A percentile compares a stretch with the other conserved stretches of the same genome.
Evolutionary conservation across 2,113 vertebrate species (phyloP).

Genomic region (Daphoenositta chrysoptera): DNA sequence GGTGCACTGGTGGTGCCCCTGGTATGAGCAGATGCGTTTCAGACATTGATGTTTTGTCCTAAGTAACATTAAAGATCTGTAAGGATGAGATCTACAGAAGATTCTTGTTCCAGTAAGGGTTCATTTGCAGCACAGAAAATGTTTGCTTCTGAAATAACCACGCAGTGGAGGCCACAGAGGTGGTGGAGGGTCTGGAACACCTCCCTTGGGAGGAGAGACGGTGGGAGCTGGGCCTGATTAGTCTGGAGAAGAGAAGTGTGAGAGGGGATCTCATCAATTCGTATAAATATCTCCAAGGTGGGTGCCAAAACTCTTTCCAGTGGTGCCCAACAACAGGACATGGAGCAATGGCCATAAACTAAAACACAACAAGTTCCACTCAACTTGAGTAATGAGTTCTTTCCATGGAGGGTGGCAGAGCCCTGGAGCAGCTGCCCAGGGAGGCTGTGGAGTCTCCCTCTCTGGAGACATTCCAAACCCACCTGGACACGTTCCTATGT

Average conservation of each 20-base stretch:
- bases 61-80: not conserved
- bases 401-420: not conserved
- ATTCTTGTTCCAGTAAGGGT: not conserved
- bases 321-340: not conserved
- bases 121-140: not conserved
- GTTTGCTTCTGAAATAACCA: not conserved
- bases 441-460: not conserved
- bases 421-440: not conserved
- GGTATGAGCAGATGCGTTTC: not conserved
- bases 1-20: not conserved
- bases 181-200: not conserved
- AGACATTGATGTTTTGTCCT: fast-evolving
- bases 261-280: not conserved
- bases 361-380: not conserved
- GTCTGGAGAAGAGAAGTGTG: not conserved
- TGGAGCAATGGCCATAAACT: not conserved
- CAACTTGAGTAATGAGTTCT: too few relatives aligned
- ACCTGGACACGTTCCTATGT: fast-evolving
- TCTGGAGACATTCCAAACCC: not conserved
- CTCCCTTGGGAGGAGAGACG: not conserved
- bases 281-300: not conserved
- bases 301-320: not conserved
- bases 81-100: not conserved
- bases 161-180: not conserved
- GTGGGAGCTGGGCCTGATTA: not conserved